Evolutionary conservation across 2,888 invertebrate genomes (phyloP), one percentile per base, ranked within the genome.

Genomic region (Dasysyrphus tricinctus): DNA sequence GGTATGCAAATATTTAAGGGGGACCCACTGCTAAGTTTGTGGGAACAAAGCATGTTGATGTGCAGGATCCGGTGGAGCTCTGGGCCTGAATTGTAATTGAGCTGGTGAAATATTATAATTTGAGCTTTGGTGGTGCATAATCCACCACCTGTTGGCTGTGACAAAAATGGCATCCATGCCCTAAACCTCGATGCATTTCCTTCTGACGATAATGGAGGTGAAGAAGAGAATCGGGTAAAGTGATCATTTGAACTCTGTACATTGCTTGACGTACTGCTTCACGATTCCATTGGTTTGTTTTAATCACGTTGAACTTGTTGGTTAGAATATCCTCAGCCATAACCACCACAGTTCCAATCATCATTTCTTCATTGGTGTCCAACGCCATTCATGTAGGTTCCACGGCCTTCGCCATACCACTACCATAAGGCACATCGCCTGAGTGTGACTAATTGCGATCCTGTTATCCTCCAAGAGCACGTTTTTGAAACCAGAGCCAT

Each of bases 11-110:
- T 89, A 91, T 91, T 83, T 90, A 90, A 54, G 89, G 88, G 11
- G 90, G 89, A 8, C 88, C 88, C 9, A 89, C 51, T 39, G 88
- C 73, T 77, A 88, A 90, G 56, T 88, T 88, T 80, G 90, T 73
- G 89, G 91, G 91, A 90, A 92, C 91, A n/a, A n/a, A 80, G 90
- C 91, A 90, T 92, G 92, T 82, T 90, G 90, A 8, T 90, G 90
- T 56, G 89, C 89, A 12, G 89, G 88, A 61, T 69, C 88, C 87
- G 72, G 88, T 47, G 42, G 75, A 70, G 83, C n/a, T n/a, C 73
- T 67, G 74, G 74, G 57, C 88, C 78, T 14, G 79, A 39, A 42
- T 49, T 74, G 11, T 74, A 86, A 47, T 59, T 81, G 79, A 37
- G 76, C 44, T 80, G 79, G 61, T 63, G 88, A 78, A 59, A 88